Base-by-base conservation (phyloP, 2,113 vertebrate species). In the Rhinichthys klamathensis region DNA sequence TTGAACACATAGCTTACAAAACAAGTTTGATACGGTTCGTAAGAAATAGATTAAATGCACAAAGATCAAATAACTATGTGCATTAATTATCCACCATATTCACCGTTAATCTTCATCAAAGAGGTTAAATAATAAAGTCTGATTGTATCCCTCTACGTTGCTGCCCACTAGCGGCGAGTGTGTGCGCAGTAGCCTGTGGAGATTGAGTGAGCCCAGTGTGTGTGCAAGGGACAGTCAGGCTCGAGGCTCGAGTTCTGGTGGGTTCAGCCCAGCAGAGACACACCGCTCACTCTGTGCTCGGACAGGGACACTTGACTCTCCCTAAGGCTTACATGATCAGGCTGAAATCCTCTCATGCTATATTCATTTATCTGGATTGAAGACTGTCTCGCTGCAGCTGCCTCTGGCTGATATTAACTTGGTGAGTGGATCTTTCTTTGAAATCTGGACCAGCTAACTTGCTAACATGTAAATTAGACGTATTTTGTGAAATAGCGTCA, bases 371-470 rank as follows among this genome's bases (percentile, higher is more conserved):
- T 15, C 54, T 35, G 80, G 84, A 85, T 35, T 46, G 44, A 56
- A 30, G 44, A 58, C 4, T 6, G 18, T 2, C 63, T 32, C 6
- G 18, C n/a, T 23, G 44, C 25, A 21, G 2, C 82, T 41, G n/a
- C 23, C 70, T 56, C 74, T 41, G 25, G 12, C 44, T 15, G 54
- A 38, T 58, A 35, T 10, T 32, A 67, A 84, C 65, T 49, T n/a
- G 87, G 87, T 88, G 60, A 89, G 85, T 60, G 35, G 2, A 46
- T 65, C 49, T 54, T 16, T 54, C 23, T 75, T 82, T 51, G 18
- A 16, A 69, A 81, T 77, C 67, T 58, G 46, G 70, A 80, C 38
- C 72, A 46, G 79, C 60, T 67, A 80, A 32, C 38, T 25, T 58
- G 81, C 65, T 83, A 83, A 83, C 32, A 41, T 54, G 74, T 18